Evolutionary conservation across 1,140 invertebrate species (phyloP).

Genomic region (Brachionus plicatilis): DNA sequence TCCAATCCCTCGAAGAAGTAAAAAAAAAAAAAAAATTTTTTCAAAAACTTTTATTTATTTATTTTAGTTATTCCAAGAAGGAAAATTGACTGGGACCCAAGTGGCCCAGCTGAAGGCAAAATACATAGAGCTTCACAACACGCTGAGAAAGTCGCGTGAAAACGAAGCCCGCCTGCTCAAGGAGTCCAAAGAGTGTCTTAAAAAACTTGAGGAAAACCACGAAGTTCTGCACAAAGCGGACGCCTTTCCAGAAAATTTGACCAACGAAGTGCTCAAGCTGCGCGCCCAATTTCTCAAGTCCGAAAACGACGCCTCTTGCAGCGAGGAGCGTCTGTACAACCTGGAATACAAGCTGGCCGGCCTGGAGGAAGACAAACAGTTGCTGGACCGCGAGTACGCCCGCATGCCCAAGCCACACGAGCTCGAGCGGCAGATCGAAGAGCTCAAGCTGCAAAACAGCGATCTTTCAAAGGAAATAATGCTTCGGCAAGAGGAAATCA

Average conservation of each 20-base stretch:
- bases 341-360: slow-evolving; percentile 53
- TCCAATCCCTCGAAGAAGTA: slow-evolving; percentile 40
- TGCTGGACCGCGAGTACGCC: slow-evolving; percentile 51
- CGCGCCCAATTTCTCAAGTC: slow-evolving; percentile 51
- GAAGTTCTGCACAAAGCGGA: slow-evolving; percentile 51
- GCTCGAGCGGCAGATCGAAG: slow-evolving; percentile 54
- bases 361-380: slow-evolving; percentile 54
- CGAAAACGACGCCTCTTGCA: slow-evolving; percentile 51
- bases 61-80: slow-evolving; percentile 52
- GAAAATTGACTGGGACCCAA: slow-evolving; percentile 54
- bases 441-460: slow-evolving; percentile 49
- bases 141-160: slow-evolving; percentile 51
- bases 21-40: neutral
- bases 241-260: slow-evolving; percentile 52
- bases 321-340: slow-evolving; percentile 52
- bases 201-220: slow-evolving; percentile 48
- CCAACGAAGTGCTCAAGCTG: slow-evolving; percentile 51
- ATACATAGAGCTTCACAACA: slow-evolving; percentile 54
- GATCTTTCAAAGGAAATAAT: slow-evolving; percentile 54
- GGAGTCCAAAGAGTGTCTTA: slow-evolving; percentile 48
- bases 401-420: slow-evolving; percentile 53
- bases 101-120: slow-evolving; percentile 53
- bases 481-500: slow-evolving; percentile 50
- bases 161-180: slow-evolving; percentile 48
- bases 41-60: neutral